Evolutionary conservation across 2,113 vertebrate genomes (phyloP).

Genomic region (Cryptoleucopteryx plumbea): DNA sequence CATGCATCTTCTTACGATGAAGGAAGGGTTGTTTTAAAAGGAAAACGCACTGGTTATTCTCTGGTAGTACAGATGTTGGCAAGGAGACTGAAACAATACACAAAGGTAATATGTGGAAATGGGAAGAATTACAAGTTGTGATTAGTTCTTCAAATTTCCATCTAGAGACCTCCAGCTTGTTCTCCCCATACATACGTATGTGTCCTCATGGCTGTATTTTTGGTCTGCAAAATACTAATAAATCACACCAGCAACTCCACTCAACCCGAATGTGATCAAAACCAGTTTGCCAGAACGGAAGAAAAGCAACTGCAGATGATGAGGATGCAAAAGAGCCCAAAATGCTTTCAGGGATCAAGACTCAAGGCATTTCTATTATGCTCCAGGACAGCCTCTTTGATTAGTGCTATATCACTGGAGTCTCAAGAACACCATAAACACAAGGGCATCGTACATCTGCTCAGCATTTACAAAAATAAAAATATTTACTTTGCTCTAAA

Average conservation of each 20-base stretch:
- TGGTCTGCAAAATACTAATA: background rate
- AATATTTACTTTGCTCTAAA: background rate
- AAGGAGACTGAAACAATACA: background rate
- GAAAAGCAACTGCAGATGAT: background rate
- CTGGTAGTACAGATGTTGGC: background rate
- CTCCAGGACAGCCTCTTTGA: background rate
- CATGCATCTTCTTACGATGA: background rate
- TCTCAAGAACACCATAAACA: background rate
- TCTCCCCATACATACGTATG: background rate
- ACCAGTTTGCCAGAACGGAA: background rate
- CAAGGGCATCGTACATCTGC: rapidly evolving
- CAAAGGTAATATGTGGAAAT: background rate
- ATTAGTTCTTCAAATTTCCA: background rate
- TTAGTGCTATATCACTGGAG: background rate
- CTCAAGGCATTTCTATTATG: background rate
- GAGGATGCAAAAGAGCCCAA: background rate
- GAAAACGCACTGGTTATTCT: background rate
- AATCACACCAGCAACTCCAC: background rate
- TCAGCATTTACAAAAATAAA: background rate
- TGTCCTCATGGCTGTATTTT: background rate
- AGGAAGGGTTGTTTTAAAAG: background rate
- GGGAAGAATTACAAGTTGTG: background rate
- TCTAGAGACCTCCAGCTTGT: background rate
- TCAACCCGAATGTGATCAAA: background rate
- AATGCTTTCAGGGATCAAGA: background rate